Percentiles rank a stretch among this genome's conserved stretches.
These are phyloP conservation scores for Micrasema minimum DNA, from an alignment of 1,140 invertebrate species.

Conservation along the genomic window DNA sequence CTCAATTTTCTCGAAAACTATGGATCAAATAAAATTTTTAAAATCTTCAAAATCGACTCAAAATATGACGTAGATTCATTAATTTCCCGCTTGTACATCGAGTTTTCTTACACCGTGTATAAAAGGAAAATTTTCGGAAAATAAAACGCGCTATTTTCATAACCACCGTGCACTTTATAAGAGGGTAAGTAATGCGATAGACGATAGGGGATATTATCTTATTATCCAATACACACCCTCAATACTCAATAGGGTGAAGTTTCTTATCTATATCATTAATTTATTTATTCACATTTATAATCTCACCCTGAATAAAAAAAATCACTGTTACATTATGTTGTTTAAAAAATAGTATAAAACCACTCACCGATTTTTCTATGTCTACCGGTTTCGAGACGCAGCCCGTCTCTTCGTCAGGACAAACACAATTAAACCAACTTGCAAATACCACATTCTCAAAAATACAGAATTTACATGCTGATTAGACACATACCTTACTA, in stretches of 20 bases:
- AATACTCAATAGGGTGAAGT: background rate
- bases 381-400: too few species aligned
- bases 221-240: slow-evolving; percentile 24
- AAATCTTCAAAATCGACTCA: too few species aligned
- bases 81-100: too few species aligned
- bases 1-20: too few species aligned
- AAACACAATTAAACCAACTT: background rate
- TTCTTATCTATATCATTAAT: slow-evolving; percentile 15
- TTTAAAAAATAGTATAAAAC: background rate
- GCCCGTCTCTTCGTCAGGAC: too few species aligned
- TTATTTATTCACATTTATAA: slow-evolving; percentile 19
- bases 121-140: too few species aligned
- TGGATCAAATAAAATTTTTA: too few species aligned
- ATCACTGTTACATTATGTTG: background rate
- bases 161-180: background rate
- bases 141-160: background rate
- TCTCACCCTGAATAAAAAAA: background rate
- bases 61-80: too few species aligned
- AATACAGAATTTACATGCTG: background rate
- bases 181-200: slow-evolving; percentile 11
- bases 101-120: too few species aligned
- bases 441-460: background rate
- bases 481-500: background rate
- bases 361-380: too few species aligned
- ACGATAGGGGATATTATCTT: slow-evolving; percentile 20